Base-by-base conservation (phyloP, 2,888 invertebrate genomes). In the Artemia sinica region DNA sequence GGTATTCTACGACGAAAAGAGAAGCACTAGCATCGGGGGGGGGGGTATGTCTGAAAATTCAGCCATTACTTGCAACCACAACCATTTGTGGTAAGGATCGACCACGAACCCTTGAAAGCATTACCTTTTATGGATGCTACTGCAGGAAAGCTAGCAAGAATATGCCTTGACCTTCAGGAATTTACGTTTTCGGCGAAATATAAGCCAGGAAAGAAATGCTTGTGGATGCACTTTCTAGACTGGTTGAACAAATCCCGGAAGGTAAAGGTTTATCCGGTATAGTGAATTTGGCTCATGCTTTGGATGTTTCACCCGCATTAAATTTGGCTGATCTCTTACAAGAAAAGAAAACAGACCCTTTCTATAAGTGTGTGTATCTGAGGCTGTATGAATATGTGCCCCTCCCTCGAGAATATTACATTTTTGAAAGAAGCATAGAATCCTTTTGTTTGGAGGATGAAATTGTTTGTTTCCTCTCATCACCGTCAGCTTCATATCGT, bases 61-160 rank as follows among this genome's bases (percentile, higher is more conserved):
- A 51, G n/a, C 11, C 52, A 51, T n/a, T 51, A 51, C 52, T 51
- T 51, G 52, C n/a, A n/a, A n/a, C n/a, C 11, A n/a, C n/a, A n/a
- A n/a, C n/a, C n/a, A n/a, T n/a, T n/a, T n/a, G n/a, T n/a, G n/a
- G n/a, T n/a, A n/a, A 51, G 52, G 52, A 51, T n/a, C 11, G 52
- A 51, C n/a, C 52, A 51, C 52, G 11, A 51, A n/a, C 52, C 52
- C 11, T 51, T 51, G 52, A 51, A 51, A 51, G 52, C 52, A 51
- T n/a, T 51, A n/a, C 52, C 52, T 11, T 51, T 51, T n/a, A n/a
- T 51, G 11, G 52, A 51, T 51, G 11, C 52, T 51, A 11, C 52
- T 51, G n/a, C 11, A 11, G 52, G 52, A 51, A 51, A n/a, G n/a
- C 11, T 51, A n/a, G 52, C 52, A 11, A 11, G 52, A 51, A 51